A percentile compares a stretch with the other conserved stretches of the same genome.
Evolutionary conservation across 2,113 vertebrate species (phyloP).

Genomic region (Verasper variegatus): DNA sequence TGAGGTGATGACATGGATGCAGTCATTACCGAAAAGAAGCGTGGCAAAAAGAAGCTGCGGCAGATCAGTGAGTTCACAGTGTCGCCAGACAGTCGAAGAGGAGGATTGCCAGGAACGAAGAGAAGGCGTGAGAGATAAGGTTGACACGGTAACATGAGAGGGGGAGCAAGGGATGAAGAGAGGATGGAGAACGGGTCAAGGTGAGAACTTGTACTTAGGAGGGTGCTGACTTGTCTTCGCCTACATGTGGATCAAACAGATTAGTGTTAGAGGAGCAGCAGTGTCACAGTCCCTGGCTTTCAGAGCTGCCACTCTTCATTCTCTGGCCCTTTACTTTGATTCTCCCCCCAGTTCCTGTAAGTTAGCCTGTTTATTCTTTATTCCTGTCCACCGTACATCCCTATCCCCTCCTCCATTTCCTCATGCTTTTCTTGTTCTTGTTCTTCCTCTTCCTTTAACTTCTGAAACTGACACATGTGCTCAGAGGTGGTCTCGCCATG

Average conservation of each 20-base stretch:
- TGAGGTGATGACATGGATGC: conserved; percentile 64
- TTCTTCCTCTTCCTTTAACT: conserved; percentile 42
- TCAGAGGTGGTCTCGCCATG: background rate
- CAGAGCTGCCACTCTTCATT: conserved; percentile 18
- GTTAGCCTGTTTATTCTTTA: conserved; percentile 26
- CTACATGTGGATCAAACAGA: conserved; percentile 53
- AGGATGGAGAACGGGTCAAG: conserved; percentile 50
- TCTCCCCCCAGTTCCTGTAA: conserved; percentile 47
- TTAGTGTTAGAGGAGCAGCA: conserved; percentile 27
- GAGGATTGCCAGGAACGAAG: conserved; percentile 27
- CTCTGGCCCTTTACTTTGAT: conserved; percentile 33
- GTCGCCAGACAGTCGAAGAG: conserved; percentile 2
- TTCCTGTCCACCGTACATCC: conserved; percentile 45
- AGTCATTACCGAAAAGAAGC: conserved; percentile 41
- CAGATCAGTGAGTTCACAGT: conserved; percentile 28
- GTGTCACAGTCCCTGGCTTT: background rate
- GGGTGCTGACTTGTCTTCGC: conserved; percentile 60
- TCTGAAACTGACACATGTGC: conserved; percentile 10
- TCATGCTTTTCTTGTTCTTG: conserved; percentile 56
- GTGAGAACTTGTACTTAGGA: conserved; percentile 53
- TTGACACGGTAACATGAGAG: conserved; percentile 47
- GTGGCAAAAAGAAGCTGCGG: conserved; percentile 47
- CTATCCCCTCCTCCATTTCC: conserved; percentile 53
- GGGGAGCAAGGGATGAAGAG: background rate
- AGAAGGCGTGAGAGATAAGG: conserved; percentile 45